Evolutionary conservation across 2,888 invertebrate genomes (phyloP), one percentile per base, ranked within the genome.

Genomic region (Rapana venosa): DNA sequence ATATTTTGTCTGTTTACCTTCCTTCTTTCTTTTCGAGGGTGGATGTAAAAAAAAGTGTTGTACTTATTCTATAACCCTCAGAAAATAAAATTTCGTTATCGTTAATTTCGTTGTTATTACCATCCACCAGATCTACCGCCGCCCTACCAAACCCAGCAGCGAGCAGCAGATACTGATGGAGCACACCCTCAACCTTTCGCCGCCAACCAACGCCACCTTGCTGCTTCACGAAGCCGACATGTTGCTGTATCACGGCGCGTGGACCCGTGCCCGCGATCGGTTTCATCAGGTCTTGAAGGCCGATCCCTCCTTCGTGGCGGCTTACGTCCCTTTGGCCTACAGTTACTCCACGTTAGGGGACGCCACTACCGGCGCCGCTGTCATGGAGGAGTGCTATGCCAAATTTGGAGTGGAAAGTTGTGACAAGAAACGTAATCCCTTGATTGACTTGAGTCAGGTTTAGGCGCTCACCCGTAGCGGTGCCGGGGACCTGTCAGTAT

Each of bases 211-310:
- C 66, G 81, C 58, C 22, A 61, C 81, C 15, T 15, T 88, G 22
- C 88, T 88, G 6, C 26, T 61, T 35, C 88, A 88, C 81, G 88
- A 88, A 35, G 88, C 81, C 4, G 81, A 88, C 81, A 81, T 32
- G 58, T 58, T 88, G 30, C 15, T 81, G 0, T 61, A 36, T 1
- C 79, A 88, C 61, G 88, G 88, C 6, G 88, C 81, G 2, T 88
- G 81, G 88, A 56, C 79, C 20, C 81, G 88, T 30, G 88, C 88
- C 0, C 26, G 30, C 1, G 88, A 88, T 30, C 47, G 88, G 26
- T 88, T 88, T n/a, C 47, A 32, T 22, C 56, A n/a, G 11, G 61
- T 35, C 22, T 22, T 88, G 58, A 56, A n/a, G 8, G 81, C 79
- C 6, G 81, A 88, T 26, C 88, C 88, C 6, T 6, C 56, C 8